phyloP scores from a whole-genome alignment of 2,888 invertebrate species.

The Lithophane leautieri region DNA sequence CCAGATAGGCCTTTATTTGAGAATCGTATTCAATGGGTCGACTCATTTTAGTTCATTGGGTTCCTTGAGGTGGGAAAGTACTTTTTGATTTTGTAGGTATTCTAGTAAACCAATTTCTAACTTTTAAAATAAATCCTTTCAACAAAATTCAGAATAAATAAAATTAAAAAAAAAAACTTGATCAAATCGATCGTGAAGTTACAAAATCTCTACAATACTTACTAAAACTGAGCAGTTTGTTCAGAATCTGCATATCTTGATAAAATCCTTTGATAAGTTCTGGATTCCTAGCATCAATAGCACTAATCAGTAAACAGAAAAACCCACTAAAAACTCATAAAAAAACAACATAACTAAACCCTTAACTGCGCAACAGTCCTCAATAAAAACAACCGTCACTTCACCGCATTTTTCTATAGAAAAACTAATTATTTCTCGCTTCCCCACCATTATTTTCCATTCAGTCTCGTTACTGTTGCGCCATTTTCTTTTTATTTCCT shows the following conservation, averaged over 20 bases:
- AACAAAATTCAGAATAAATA: no score
- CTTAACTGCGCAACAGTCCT: conserved; percentile 45
- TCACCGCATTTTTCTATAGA: conserved; percentile 57
- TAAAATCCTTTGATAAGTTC: no score
- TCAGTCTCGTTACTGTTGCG: conserved; percentile 71
- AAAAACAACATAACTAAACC: background rate
- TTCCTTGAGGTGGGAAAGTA: background rate
- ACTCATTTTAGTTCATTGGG: conserved; percentile 42
- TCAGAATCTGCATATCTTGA: background rate
- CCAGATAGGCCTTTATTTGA: conserved; percentile 63
- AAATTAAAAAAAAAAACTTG: no score
- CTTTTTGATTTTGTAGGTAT: background rate
- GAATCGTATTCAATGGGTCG: conserved; percentile 48
- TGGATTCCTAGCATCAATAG: background rate
- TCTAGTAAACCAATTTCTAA: no score
- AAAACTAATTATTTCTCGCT: conserved; percentile 79
- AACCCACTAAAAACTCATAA: background rate
- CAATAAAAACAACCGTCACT: conserved; percentile 53
- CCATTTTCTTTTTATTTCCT: conserved; percentile 57
- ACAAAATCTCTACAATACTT: background rate
- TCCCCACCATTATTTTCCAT: conserved; percentile 74
- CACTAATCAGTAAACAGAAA: background rate
- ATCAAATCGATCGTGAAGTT: no score
- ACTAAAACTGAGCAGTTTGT: background rate
- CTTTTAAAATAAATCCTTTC: no score